phyloP scores from a whole-genome alignment of 1,140 invertebrate species.

The Diabrotica undecimpunctata region DNA sequence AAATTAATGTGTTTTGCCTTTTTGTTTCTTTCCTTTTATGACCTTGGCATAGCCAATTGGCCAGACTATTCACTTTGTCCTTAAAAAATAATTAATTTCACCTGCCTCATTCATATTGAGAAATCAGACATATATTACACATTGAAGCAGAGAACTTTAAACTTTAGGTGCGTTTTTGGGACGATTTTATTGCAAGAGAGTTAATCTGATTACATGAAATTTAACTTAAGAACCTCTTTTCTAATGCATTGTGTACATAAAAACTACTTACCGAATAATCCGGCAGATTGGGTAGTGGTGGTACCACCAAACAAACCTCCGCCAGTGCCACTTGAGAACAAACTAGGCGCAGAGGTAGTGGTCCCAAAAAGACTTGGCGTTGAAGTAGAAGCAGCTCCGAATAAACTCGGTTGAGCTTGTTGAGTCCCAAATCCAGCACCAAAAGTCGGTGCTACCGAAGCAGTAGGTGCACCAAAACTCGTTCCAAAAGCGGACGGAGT shows the following conservation, averaged over 20 bases:
- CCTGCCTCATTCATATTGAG: too few species aligned
- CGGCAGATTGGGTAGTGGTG: constrained; percentile 12
- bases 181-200: too few species aligned
- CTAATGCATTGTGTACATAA: neutral
- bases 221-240: too few species aligned
- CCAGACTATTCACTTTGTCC: too few species aligned
- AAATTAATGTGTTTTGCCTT: too few species aligned
- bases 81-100: too few species aligned
- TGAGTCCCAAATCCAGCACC: constrained; percentile 46
- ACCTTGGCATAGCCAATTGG: too few species aligned
- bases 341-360: constrained; percentile 36
- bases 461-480: constrained; percentile 39
- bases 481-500: constrained; percentile 47
- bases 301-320: constrained; percentile 12
- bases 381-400: constrained; percentile 42
- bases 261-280: constrained; percentile 27
- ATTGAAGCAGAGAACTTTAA: too few species aligned
- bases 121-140: too few species aligned
- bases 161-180: too few species aligned
- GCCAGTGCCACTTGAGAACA: constrained; percentile 42
- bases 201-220: too few species aligned
- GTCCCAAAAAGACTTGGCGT: constrained; percentile 43
- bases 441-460: constrained; percentile 37
- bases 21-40: too few species aligned
- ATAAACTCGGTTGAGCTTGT: constrained; percentile 31